phyloP scores from a whole-genome alignment of 2,888 invertebrate genomes.

The Achlya flavicornis region DNA sequence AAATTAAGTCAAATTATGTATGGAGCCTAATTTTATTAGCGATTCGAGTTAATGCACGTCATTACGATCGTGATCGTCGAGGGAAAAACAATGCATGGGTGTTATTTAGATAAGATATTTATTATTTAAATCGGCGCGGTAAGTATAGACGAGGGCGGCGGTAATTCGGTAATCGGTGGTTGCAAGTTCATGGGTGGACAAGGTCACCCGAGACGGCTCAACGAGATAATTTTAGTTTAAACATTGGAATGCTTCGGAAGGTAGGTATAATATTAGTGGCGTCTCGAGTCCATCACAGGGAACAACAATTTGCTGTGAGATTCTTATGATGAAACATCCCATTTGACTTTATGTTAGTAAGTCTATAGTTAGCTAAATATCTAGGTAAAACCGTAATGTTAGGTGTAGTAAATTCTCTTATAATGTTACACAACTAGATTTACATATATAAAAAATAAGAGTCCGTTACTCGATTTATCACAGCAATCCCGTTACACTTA shows the following conservation, averaged over 20 bases:
- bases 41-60: conserved; percentile 74
- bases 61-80: conserved; percentile 65
- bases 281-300: conserved; percentile 1
- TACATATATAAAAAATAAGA: background rate
- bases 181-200: conserved; percentile 66
- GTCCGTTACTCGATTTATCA: background rate
- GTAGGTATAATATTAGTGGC: background rate
- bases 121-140: conserved; percentile 81
- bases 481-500: conserved; percentile 16
- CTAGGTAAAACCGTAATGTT: too few species aligned
- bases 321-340: too few species aligned
- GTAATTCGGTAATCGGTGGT: conserved; percentile 83
- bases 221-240: conserved; percentile 65
- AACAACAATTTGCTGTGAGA: background rate
- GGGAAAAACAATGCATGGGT: conserved; percentile 74
- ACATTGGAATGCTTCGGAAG: conserved; percentile 29
- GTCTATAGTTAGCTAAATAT: too few species aligned
- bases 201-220: conserved; percentile 65
- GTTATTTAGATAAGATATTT: conserved; percentile 83
- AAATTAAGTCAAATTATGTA: conserved; percentile 77
- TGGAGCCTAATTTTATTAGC: conserved; percentile 79
- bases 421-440: background rate
- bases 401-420: too few species aligned
- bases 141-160: conserved; percentile 76
- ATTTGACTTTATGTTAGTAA: too few species aligned